Evolutionary conservation across 2,797 vertebrate genomes (phyloP), one percentile per base, ranked within the genome.

Genomic region (Acomys russatus): DNA sequence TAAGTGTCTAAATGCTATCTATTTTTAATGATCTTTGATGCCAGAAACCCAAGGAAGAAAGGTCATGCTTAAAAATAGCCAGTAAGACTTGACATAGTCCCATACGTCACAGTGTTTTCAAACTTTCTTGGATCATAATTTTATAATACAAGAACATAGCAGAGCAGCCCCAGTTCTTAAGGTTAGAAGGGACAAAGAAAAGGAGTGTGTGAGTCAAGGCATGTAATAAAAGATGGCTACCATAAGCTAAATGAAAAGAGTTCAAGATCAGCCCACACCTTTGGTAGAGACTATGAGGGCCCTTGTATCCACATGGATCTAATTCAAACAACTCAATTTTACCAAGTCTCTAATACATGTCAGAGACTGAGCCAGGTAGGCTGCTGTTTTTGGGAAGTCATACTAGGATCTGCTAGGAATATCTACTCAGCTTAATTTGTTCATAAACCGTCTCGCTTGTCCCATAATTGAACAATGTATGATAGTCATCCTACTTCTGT

Each of bases 11-110:
- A 96, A 91, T 54, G 59, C 79, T 96, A 97, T 96, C 84, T 92
- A 95, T 94, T 93, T 98, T 98, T 97, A 98, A 98, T 97, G 97
- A 97, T 51, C 64, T 97, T 94, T 7, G 94, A 98, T 96, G 95
- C 77, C 68, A 91, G 94, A 95, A 97, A 96, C 92, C 90, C 88
- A 91, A 94, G 96, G 91, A 97, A 97, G 94, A 94, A 95, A 97
- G 94, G 70, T 59, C 91, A 74, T 71, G 6, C 92, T 97, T 96
- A 94, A 96, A 97, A 97, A 97, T 97, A 97, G 94, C 61, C 61
- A n/a, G 23, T 20, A 56, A 83, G 49, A 9, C 49, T 77, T 74
- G 3, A 38, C 14, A 6, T 28, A 61, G 54, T 66, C 90, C 59
- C 59, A 11, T 90, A 86, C 94, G 91, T 96, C 95, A 96, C 71